These are phyloP conservation scores for Cisticola juncidis DNA, from an alignment of 2,113 vertebrate species.

Conservation along the genomic window DNA sequence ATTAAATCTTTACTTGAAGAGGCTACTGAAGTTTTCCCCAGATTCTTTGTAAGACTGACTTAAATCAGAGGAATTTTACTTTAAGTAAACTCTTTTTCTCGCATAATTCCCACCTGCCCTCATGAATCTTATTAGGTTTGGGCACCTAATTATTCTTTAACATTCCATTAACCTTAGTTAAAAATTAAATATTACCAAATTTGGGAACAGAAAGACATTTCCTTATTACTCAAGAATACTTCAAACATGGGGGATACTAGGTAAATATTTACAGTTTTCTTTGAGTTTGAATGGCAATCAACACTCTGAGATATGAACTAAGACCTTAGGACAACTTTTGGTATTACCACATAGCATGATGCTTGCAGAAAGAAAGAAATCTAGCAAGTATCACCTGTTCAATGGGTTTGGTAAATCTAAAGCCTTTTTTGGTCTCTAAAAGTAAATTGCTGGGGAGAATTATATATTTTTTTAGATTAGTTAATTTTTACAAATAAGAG, in stretches of 20 bases:
- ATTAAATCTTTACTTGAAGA: constrained; percentile 21
- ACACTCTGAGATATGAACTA: neutral
- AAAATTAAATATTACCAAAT: neutral
- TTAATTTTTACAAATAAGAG: neutral
- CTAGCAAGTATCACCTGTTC: neutral
- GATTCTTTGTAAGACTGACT: neutral
- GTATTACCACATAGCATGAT: neutral
- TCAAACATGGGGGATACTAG: neutral
- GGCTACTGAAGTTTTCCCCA: neutral
- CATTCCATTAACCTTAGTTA: neutral
- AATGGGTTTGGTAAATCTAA: neutral
- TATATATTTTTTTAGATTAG: accelerated
- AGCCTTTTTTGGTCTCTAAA: neutral
- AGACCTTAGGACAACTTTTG: constrained; percentile 9
- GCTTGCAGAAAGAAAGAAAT: neutral
- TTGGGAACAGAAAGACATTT: neutral
- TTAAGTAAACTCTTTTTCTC: neutral
- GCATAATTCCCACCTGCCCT: neutral
- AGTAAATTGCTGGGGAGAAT: neutral
- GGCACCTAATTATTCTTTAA: neutral
- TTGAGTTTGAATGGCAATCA: constrained; percentile 8
- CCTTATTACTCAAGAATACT: neutral
- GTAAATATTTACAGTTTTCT: neutral
- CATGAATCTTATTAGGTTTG: neutral
- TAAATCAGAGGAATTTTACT: neutral